Conservation (phyloP, 30 jellyfish, hydroid and myxozoan genomes). For the Phacellophora camtschatica region DNA sequence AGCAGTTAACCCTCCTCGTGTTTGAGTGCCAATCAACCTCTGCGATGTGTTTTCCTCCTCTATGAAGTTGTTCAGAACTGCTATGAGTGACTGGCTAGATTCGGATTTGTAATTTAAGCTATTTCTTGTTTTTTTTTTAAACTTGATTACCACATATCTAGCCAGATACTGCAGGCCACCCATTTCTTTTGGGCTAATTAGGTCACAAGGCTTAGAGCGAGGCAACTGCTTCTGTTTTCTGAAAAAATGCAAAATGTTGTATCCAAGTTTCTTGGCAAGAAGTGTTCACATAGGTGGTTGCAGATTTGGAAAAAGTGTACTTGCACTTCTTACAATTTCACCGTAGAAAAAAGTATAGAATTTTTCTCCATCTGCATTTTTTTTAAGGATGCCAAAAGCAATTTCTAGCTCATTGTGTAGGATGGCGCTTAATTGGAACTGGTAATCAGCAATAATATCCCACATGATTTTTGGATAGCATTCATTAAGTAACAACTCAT, state of each 20-base stretch:
- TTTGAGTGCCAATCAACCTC: slow-evolving; percentile 21
- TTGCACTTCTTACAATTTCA: background rate
- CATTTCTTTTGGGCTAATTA: no score
- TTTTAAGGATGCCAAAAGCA: background rate
- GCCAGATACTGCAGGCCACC: slow-evolving; percentile 10
- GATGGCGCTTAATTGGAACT: background rate
- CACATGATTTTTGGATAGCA: background rate
- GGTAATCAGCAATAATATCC: background rate
- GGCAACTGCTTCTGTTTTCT: background rate
- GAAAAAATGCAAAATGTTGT: background rate
- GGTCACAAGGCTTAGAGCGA: background rate
- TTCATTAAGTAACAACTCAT: background rate
- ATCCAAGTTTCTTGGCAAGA: background rate
- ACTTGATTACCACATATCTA: slow-evolving; percentile 7
- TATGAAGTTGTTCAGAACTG: slow-evolving; percentile 4
- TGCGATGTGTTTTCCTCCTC: slow-evolving; percentile 11
- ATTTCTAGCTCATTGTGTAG: background rate
- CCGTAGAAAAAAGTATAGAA: slow-evolving; percentile 13
- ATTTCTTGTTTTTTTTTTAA: background rate
- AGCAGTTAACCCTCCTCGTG: slow-evolving; percentile 21
- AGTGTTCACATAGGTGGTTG: background rate
- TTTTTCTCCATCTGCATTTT: background rate
- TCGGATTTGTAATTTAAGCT: slow-evolving; percentile 3
- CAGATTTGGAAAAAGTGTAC: slow-evolving; percentile 3
- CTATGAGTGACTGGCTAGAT: slow-evolving; percentile 3